Evolutionary conservation across 2,797 vertebrate genomes (phyloP).

Genomic region (Girardinus metallicus): DNA sequence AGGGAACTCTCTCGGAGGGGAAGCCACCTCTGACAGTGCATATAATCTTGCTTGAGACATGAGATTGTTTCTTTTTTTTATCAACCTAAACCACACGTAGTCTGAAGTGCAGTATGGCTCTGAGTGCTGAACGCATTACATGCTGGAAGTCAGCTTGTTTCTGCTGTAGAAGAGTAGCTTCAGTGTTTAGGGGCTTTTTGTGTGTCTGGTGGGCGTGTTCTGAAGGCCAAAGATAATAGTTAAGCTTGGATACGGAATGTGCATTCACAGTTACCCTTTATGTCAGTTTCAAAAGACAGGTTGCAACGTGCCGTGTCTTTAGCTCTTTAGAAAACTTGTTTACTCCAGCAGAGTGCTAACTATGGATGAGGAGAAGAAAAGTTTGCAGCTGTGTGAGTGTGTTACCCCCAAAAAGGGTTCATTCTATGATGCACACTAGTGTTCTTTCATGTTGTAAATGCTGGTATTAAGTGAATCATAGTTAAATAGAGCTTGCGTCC

Average conservation of each 20-base stretch:
- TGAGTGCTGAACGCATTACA: slow-evolving; percentile 4
- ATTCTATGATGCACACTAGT: slow-evolving; percentile 20
- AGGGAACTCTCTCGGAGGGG: slow-evolving; percentile 46
- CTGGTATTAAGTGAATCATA: slow-evolving; percentile 46
- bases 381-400: slow-evolving; percentile 26
- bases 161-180: slow-evolving; percentile 18
- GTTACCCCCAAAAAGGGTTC: slow-evolving; percentile 21
- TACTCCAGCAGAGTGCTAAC: slow-evolving; percentile 4
- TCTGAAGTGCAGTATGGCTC: slow-evolving; percentile 21
- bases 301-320: slow-evolving; percentile 54
- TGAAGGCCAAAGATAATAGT: slow-evolving; percentile 44
- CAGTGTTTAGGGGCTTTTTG: slow-evolving; percentile 37
- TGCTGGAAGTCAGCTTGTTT: slow-evolving; percentile 12
- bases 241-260: slow-evolving; percentile 51
- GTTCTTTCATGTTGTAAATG: slow-evolving; percentile 49
- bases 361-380: not conserved
- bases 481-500: slow-evolving; percentile 38
- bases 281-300: slow-evolving; percentile 49
- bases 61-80: slow-evolving; percentile 26
- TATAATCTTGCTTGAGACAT: slow-evolving; percentile 32
- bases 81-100: slow-evolving; percentile 21
- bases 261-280: slow-evolving; percentile 26
- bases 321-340: slow-evolving; percentile 41
- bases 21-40: slow-evolving; percentile 35
- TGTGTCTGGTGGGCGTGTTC: slow-evolving; percentile 28